Evolutionary conservation across 2,888 invertebrate genomes (phyloP).

Genomic region (Salticus scenicus): DNA sequence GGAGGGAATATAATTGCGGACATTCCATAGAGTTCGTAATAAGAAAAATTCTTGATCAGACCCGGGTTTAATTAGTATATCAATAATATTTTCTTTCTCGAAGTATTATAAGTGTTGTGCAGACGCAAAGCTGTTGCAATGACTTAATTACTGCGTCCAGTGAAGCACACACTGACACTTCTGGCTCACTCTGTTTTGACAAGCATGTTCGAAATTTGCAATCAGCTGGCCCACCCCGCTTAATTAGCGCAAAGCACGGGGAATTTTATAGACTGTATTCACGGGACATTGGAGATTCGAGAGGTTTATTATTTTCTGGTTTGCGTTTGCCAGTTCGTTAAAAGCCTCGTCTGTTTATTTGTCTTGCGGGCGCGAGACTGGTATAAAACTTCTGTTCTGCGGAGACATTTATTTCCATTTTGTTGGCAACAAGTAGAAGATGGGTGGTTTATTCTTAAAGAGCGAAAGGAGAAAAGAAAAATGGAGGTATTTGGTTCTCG

Average conservation of each 20-base stretch:
- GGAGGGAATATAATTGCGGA: constrained; percentile 44
- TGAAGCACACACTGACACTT: constrained; percentile 66
- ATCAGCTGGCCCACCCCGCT: not conserved
- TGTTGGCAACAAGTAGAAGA: not conserved
- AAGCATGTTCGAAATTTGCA: constrained; percentile 36
- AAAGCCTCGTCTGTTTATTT: not conserved
- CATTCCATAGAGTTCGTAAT: constrained; percentile 57
- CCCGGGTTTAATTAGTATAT: constrained; percentile 65
- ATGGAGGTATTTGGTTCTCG: too few relatives aligned
- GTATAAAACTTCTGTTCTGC: not conserved
- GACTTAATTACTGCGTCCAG: constrained; percentile 67
- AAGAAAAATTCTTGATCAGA: constrained; percentile 63
- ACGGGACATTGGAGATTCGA: constrained; percentile 54
- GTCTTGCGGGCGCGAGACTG: not conserved
- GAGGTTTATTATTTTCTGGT: constrained; percentile 44
- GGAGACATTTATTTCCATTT: not conserved
- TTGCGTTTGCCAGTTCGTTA: constrained; percentile 2
- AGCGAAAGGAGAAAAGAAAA: too few relatives aligned
- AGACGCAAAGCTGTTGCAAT: constrained; percentile 63
- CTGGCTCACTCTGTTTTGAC: constrained; percentile 59
- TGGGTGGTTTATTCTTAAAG: not conserved
- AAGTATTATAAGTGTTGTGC: constrained; percentile 43
- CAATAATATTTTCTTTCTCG: constrained; percentile 66
- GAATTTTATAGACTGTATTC: constrained; percentile 28
- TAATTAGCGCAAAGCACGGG: not conserved